Conservation (phyloP, 2,888 invertebrate genomes). For the Mellilla xanthometata region DNA sequence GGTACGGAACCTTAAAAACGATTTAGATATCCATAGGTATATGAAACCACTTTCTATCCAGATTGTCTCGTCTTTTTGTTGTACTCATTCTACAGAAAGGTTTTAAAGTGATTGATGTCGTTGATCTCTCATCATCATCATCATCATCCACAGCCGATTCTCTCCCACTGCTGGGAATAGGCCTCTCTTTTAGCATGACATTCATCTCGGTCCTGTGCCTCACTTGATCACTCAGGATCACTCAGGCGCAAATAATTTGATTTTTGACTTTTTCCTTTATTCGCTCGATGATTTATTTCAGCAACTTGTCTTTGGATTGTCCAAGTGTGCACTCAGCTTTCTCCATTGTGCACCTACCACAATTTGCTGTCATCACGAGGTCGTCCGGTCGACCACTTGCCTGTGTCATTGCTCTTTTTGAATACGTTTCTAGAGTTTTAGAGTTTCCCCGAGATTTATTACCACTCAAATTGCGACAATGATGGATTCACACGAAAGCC, state of each 20-base stretch:
- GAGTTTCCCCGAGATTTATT: constrained; percentile 26
- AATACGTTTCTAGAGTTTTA: constrained; percentile 23
- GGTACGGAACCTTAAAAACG: too few species aligned
- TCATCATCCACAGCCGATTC: too few species aligned
- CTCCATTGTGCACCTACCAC: constrained; percentile 42
- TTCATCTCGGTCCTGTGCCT: too few species aligned
- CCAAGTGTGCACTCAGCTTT: constrained; percentile 33
- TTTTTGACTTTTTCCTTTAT: background rate
- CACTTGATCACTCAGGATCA: too few species aligned
- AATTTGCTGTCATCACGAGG: constrained; percentile 24
- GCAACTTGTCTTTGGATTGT: constrained; percentile 5
- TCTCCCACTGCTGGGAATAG: too few species aligned
- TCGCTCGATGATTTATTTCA: constrained; percentile 3
- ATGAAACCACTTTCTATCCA: too few species aligned
- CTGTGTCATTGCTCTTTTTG: constrained; percentile 15
- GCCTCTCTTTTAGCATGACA: too few species aligned
- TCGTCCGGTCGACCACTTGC: constrained; percentile 26
- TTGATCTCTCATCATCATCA: too few species aligned
- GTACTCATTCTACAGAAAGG: too few species aligned
- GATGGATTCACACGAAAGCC: constrained; percentile 7
- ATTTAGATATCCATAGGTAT: too few species aligned
- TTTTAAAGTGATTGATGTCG: too few species aligned
- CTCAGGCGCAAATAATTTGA: background rate
- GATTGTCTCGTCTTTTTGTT: too few species aligned
- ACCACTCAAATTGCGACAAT: constrained; percentile 15